These are phyloP conservation scores for Andrena bicolor DNA, from an alignment of 2,888 invertebrate species.

Conservation along the genomic window DNA sequence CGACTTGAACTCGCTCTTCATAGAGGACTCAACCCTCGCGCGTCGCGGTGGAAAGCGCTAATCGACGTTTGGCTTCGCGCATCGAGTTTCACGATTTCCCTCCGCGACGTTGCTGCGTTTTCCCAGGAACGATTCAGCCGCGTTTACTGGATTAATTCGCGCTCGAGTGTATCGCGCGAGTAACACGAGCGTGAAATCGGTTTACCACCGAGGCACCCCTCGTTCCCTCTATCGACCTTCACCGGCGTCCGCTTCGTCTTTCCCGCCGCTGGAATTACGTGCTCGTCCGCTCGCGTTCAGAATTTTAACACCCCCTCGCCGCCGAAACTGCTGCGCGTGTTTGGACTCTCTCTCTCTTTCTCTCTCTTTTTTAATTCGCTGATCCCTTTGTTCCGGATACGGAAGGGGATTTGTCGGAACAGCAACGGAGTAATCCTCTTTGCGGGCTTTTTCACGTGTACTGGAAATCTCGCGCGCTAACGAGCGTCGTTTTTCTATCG, in stretches of 20 bases:
- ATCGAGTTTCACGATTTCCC: slow-evolving; percentile 65
- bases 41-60: slow-evolving; percentile 34
- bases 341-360: neutral
- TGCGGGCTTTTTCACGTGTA: slow-evolving; percentile 28
- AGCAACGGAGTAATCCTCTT: slow-evolving; percentile 33
- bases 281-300: neutral
- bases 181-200: slow-evolving; percentile 72
- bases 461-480: slow-evolving; percentile 18
- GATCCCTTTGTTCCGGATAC: slow-evolving; percentile 25
- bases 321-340: neutral
- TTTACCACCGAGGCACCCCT: slow-evolving; percentile 62
- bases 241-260: slow-evolving; percentile 1
- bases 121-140: slow-evolving; percentile 60
- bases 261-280: slow-evolving; percentile 17
- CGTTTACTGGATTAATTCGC: slow-evolving; percentile 75
- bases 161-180: slow-evolving; percentile 60
- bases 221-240: slow-evolving; percentile 15
- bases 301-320: slow-evolving; percentile 29
- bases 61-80: slow-evolving; percentile 56
- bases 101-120: slow-evolving; percentile 53
- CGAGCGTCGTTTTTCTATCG: neutral
- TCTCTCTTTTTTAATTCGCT: slow-evolving; percentile 9
- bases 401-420: slow-evolving; percentile 28
- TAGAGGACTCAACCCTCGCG: neutral
- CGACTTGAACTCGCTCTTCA: neutral